Conservation (phyloP, 2,888 invertebrate species). For the Drosophila nr. fundita region DNA sequence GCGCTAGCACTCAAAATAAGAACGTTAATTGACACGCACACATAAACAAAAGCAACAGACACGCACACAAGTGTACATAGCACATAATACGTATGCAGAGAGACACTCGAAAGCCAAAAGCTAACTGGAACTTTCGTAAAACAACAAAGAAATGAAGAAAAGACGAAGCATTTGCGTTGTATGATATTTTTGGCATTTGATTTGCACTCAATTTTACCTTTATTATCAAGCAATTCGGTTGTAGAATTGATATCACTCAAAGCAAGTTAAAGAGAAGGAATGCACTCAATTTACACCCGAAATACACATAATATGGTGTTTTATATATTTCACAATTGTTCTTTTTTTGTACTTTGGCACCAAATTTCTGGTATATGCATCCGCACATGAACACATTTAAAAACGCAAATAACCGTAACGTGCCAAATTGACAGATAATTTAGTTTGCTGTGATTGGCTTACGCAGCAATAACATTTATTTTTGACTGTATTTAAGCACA, state of each 20-base stretch:
- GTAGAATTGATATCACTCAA: slow-evolving; percentile 22
- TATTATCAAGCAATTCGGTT: slow-evolving; percentile 24
- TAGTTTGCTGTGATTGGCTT: slow-evolving; percentile 7
- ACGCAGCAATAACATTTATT: slow-evolving; percentile 26
- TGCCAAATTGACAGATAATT: slow-evolving; percentile 18
- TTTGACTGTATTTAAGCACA: neutral
- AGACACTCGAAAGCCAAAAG: slow-evolving; percentile 34
- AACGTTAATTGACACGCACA: slow-evolving; percentile 73
- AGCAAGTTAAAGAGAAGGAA: slow-evolving; percentile 19
- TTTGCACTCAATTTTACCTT: slow-evolving; percentile 48
- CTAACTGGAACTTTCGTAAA: slow-evolving; percentile 73
- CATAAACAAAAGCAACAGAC: slow-evolving; percentile 55
- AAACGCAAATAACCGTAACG: slow-evolving; percentile 14
- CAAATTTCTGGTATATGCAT: slow-evolving; percentile 10
- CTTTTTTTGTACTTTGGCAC: slow-evolving; percentile 44
- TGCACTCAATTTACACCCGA: slow-evolving; percentile 55
- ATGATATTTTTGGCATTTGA: slow-evolving; percentile 45
- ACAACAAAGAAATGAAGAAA: slow-evolving; percentile 4
- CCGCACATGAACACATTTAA: slow-evolving; percentile 10
- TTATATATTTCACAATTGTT: neutral
- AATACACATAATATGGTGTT: slow-evolving; percentile 14
- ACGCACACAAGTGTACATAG: slow-evolving; percentile 8
- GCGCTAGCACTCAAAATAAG: slow-evolving; percentile 52
- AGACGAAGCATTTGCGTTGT: slow-evolving; percentile 21
- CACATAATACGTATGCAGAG: neutral